These are phyloP conservation scores for Acrocephalus scirpaceus DNA, from an alignment of 2,797 vertebrate genomes.

Conservation along the genomic window DNA sequence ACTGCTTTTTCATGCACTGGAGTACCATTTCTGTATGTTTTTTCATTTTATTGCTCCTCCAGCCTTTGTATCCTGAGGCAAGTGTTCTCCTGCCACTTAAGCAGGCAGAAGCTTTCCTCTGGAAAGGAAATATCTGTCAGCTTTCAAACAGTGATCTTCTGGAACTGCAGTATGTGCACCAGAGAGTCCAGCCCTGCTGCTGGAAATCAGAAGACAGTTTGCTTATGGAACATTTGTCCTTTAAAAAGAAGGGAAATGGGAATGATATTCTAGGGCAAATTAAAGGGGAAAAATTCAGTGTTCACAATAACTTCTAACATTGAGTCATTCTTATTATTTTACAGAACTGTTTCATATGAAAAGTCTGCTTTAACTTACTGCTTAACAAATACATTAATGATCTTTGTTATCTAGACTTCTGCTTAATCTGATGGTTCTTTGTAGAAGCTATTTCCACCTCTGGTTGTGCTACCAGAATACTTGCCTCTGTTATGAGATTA, in stretches of 20 bases:
- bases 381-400: not conserved
- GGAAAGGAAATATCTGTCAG: not conserved
- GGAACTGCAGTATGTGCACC: not conserved
- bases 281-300: not conserved
- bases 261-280: not conserved
- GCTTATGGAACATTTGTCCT: not conserved
- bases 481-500: not conserved
- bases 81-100: not conserved
- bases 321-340: not conserved
- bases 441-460: not conserved
- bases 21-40: not conserved
- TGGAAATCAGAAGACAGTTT: not conserved
- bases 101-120: not conserved
- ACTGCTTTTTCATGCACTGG: not conserved
- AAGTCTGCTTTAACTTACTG: not conserved
- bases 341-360: not conserved
- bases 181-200: not conserved
- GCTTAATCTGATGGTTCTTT: not conserved
- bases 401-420: not conserved
- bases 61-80: not conserved
- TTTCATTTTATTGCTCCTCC: not conserved
- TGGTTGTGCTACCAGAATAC: not conserved
- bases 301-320: not conserved
- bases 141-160: not conserved
- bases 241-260: not conserved